These are phyloP conservation scores for Omphaloscelis lunosa DNA, from an alignment of 2,888 invertebrate genomes.

Conservation along the genomic window DNA sequence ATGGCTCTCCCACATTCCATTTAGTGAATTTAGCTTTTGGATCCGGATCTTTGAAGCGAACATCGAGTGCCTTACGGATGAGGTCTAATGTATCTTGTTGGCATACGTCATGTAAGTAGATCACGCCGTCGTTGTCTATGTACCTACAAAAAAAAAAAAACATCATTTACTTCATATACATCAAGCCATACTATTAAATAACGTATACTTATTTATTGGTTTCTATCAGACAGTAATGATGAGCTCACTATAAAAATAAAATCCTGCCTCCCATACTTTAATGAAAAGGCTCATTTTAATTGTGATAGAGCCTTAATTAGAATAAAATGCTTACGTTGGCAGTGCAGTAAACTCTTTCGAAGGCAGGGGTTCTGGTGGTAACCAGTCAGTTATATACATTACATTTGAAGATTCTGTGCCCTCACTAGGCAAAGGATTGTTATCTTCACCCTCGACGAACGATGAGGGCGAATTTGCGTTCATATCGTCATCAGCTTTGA, in stretches of 20 bases:
- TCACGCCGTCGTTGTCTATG: conserved; percentile 85
- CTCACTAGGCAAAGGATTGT: conserved; percentile 14
- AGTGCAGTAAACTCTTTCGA: conserved; percentile 90
- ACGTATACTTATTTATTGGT: neutral
- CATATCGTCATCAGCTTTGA: conserved; percentile 59
- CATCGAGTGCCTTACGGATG: conserved; percentile 88
- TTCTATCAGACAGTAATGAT: neutral
- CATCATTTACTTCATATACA: neutral
- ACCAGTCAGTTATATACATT: conserved; percentile 90
- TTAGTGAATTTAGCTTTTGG: conserved; percentile 86
- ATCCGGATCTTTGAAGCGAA: conserved; percentile 84
- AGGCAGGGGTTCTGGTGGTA: conserved; percentile 88
- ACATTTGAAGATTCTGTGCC: conserved; percentile 69
- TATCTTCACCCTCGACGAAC: conserved; percentile 61
- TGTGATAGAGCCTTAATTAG: neutral
- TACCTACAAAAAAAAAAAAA: conserved; percentile 74
- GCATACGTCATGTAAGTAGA: conserved; percentile 82
- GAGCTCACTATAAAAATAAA: neutral
- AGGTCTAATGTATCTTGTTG: conserved; percentile 84
- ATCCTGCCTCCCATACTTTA: neutral
- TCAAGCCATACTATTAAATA: neutral
- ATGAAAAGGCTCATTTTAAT: conserved; percentile 2
- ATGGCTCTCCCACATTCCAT: conserved; percentile 92
- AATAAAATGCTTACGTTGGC: conserved; percentile 90
- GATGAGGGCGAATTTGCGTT: conserved; percentile 65